Evolutionary conservation across 1,140 invertebrate species (phyloP), one percentile per base, ranked within the genome.

Genomic region (Euwallacea similis): DNA sequence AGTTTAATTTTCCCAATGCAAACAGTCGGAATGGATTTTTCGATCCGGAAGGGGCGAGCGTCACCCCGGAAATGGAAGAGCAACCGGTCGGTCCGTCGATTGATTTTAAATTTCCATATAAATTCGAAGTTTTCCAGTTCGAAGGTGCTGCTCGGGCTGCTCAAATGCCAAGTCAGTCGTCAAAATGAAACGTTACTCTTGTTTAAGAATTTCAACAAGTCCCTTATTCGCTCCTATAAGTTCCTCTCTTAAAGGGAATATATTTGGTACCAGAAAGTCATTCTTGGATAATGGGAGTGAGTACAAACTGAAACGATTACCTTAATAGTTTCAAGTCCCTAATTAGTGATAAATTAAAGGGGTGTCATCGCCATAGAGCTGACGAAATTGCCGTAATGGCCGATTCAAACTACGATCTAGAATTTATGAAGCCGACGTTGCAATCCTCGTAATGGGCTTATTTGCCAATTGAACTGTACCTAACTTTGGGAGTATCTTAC

Each of bases 61-160:
- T 71, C 69, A 70, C 42, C 55, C 70, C 71, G 73, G 73, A 74
- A 74, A 66, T 76, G 70, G 13, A 69, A 75, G 56, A 67, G 68
- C 69, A 70, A 73, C 70, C 71, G 73, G 73, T 72, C 71, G 73
- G 74, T 69, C 72, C 73, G 50, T 61, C 76, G 73, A 78, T 78
- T 78, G 77, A 77, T 78, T 78, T 74, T 60, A 73, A 77, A 78
- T 78, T 77, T 78, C 76, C 77, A 78, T 78, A 78, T 78, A 78
- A 78, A 78, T 78, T 72, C 73, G 56, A 75, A 74, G 66, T 71
- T 73, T 76, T 73, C 71, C 70, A 71, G 62, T 66, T 69, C 60
- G 72, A 66, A 69, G 72, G 72, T 73, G 74, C 69, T 72, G 73
- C 73, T 76, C 73, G 71, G 13, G 1, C 43, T 60, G 61, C 70